Percentiles rank a stretch among this genome's conserved stretches.
Conservation (phyloP, 1,140 invertebrate genomes). For the Megalopta genalis region DNA sequence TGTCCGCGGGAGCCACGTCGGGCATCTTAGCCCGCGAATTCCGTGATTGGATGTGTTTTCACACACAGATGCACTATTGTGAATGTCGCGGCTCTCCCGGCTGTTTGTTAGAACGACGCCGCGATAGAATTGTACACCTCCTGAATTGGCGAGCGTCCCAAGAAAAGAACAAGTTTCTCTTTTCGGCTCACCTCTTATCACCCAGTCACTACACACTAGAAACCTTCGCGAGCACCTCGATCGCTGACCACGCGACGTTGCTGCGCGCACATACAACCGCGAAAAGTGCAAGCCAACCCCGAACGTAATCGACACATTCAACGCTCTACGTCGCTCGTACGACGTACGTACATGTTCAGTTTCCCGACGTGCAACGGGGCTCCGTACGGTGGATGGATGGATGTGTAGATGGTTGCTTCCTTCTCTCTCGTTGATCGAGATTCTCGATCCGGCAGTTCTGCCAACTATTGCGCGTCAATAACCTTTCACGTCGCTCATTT, state of each 20-base stretch:
- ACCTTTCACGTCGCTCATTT: not conserved
- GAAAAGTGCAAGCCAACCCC: conserved; percentile 43
- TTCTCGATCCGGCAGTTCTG: conserved; percentile 40
- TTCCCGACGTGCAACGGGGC: conserved; percentile 74
- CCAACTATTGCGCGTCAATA: conserved; percentile 43
- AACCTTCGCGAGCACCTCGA: conserved; percentile 42
- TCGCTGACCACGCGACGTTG: conserved; percentile 41
- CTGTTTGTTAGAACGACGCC: conserved; percentile 49
- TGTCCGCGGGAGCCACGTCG: conserved; percentile 54
- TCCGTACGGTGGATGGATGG: conserved; percentile 61
- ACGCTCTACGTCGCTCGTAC: conserved; percentile 58
- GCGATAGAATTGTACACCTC: conserved; percentile 23
- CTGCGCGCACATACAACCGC: conserved; percentile 49
- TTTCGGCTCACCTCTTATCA: conserved; percentile 55
- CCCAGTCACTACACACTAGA: conserved; percentile 37
- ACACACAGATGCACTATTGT: conserved; percentile 5
- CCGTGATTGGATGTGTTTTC: conserved; percentile 41
- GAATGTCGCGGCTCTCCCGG: conserved; percentile 16
- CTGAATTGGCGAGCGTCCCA: conserved; percentile 68
- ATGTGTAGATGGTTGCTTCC: conserved; percentile 64
- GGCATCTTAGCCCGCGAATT: conserved; percentile 63
- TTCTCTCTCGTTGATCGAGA: conserved; percentile 62
- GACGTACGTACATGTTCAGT: conserved; percentile 71
- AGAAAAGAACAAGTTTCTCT: conserved; percentile 52
- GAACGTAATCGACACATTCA: conserved; percentile 54